Evolutionary conservation across 2,113 vertebrate genomes (phyloP).

Genomic region (Opisthocomus hoazin): DNA sequence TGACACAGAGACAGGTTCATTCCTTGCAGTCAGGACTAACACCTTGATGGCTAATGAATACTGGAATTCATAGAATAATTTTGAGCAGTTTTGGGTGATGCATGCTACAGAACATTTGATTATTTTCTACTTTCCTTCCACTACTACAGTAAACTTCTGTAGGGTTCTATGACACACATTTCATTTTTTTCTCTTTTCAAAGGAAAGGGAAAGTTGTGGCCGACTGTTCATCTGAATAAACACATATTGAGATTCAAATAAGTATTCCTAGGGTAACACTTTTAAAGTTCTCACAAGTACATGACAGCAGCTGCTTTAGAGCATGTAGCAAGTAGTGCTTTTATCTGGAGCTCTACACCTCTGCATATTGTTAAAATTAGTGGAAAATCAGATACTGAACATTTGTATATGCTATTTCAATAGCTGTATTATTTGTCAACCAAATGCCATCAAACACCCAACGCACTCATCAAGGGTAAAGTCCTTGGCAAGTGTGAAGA

Average conservation of each 20-base stretch:
- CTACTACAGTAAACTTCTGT: not conserved
- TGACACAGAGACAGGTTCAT: not conserved
- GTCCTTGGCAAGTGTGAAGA: not conserved
- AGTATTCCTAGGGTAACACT: not conserved
- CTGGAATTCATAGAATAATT: not conserved
- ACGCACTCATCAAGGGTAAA: not conserved
- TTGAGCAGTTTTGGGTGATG: not conserved
- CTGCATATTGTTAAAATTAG: not conserved
- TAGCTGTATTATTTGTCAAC: not conserved
- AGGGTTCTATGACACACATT: rapidly evolving
- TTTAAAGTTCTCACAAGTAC: not conserved
- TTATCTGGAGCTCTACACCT: not conserved
- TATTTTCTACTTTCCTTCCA: not conserved
- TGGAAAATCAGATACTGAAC: not conserved
- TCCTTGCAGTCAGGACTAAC: not conserved
- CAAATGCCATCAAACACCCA: not conserved
- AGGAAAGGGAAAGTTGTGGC: not conserved
- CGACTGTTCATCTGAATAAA: not conserved
- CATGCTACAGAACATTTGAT: not conserved
- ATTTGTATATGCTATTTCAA: not conserved
- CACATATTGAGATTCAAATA: conserved; percentile 7
- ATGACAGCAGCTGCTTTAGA: not conserved
- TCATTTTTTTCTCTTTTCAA: not conserved
- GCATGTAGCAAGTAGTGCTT: not conserved
- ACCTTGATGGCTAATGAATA: not conserved